Conservation (phyloP, 2,113 vertebrate species). For the Tetraodon nigroviridis region DNA sequence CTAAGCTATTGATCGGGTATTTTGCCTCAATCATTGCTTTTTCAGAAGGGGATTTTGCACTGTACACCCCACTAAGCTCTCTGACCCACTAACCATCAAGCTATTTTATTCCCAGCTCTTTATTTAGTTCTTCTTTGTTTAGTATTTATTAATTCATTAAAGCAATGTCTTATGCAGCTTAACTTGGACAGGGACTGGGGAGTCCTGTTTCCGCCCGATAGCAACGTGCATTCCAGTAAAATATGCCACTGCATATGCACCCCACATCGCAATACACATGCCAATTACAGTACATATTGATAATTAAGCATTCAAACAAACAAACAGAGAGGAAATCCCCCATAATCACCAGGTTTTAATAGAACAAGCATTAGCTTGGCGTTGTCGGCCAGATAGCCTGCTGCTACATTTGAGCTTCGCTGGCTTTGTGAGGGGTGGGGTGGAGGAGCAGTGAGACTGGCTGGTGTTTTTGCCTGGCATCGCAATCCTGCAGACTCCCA, state of each 20-base stretch:
- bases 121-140: slow-evolving; percentile 67
- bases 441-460: slow-evolving; percentile 23
- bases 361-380: slow-evolving; percentile 63
- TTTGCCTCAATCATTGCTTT: slow-evolving; percentile 64
- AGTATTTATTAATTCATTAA: slow-evolving; percentile 67
- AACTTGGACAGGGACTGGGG: slow-evolving; percentile 57
- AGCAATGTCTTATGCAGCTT: slow-evolving; percentile 63
- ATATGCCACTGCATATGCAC: slow-evolving; percentile 42
- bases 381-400: slow-evolving; percentile 61
- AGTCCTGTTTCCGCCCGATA: slow-evolving; percentile 63
- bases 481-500: slow-evolving; percentile 58
- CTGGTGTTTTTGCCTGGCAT: slow-evolving; percentile 66
- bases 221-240: slow-evolving; percentile 39
- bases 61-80: slow-evolving; percentile 61
- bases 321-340: slow-evolving; percentile 66
- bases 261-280: slow-evolving; percentile 54
- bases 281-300: slow-evolving; percentile 61
- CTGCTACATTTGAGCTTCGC: slow-evolving; percentile 56
- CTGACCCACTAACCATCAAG: slow-evolving; percentile 64
- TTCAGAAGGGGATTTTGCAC: slow-evolving; percentile 63
- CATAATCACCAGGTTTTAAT: slow-evolving; percentile 69
- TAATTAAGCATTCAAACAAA: slow-evolving; percentile 71
- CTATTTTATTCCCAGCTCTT: slow-evolving; percentile 62
- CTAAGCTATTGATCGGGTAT: slow-evolving; percentile 60
- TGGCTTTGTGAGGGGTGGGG: slow-evolving; percentile 11